These are phyloP conservation scores for Dasyornis broadbenti DNA, from an alignment of 2,113 vertebrate species.

Conservation along the genomic window DNA sequence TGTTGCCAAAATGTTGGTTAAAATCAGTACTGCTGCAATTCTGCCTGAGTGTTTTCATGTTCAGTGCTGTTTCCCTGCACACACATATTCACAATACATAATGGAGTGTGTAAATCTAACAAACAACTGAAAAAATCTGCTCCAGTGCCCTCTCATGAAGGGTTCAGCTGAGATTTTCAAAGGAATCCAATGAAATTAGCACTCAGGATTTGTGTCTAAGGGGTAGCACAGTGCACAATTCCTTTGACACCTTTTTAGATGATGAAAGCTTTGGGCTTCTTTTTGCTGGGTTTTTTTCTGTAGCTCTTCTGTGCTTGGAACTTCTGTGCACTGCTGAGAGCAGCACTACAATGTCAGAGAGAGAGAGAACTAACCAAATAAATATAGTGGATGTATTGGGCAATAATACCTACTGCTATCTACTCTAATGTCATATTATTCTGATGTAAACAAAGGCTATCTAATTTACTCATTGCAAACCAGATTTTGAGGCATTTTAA, in stretches of 20 bases:
- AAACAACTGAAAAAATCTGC: not conserved
- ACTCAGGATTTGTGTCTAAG: not conserved
- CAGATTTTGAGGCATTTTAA: not conserved
- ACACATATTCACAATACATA: not conserved
- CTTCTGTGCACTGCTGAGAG: not conserved
- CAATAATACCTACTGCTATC: not conserved
- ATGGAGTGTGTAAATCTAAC: not conserved
- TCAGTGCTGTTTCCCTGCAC: not conserved
- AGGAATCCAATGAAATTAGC: not conserved
- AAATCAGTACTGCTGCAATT: not conserved
- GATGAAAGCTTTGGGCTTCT: not conserved
- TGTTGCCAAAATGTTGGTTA: not conserved
- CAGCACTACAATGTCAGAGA: not conserved
- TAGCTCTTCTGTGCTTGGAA: not conserved
- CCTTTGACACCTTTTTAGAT: not conserved
- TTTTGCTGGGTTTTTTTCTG: not conserved
- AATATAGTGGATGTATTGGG: not conserved
- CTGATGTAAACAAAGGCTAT: not conserved
- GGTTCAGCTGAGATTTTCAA: not conserved
- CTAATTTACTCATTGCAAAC: not conserved
- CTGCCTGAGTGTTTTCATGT: not conserved
- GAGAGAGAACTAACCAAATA: not conserved
- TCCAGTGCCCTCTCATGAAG: not conserved
- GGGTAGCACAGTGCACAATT: not conserved
- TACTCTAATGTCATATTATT: not conserved